A percentile compares a stretch with the other conserved stretches of the same genome.
Evolutionary conservation across 2,113 vertebrate species (phyloP).

Genomic region (Sciurus niger): DNA sequence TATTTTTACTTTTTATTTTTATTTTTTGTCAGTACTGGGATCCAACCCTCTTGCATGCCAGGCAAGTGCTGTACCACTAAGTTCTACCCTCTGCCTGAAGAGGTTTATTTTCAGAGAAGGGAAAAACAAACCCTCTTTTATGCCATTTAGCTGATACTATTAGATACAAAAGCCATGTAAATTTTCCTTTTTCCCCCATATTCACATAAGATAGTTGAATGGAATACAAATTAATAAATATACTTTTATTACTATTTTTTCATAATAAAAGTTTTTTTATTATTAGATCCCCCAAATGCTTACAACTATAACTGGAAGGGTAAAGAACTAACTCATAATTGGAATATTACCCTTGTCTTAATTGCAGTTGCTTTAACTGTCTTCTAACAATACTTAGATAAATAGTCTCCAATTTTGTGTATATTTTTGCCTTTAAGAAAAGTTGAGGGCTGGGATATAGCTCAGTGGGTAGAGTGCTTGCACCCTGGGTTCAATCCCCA

Average conservation of each 20-base stretch:
- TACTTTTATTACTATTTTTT: neutral
- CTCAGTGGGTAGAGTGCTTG: too few species aligned
- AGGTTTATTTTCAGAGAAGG: neutral
- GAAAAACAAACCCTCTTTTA: conserved; percentile 10
- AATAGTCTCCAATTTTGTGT: neutral
- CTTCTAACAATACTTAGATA: neutral
- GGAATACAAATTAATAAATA: conserved; percentile 44
- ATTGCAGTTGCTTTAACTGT: neutral
- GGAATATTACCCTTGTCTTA: conserved; percentile 9
- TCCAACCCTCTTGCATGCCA: neutral
- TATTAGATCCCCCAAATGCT: neutral
- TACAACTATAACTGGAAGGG: neutral
- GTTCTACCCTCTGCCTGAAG: too few species aligned
- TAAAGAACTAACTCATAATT: conserved; percentile 52
- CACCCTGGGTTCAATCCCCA: too few species aligned
- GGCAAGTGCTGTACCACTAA: neutral
- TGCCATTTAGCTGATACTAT: conserved; percentile 29
- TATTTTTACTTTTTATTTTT: neutral
- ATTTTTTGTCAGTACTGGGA: neutral
- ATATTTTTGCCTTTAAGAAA: neutral
- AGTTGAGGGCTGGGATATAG: neutral
- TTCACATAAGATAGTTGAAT: conserved; percentile 19
- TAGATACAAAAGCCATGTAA: neutral
- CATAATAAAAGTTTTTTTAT: conserved; percentile 28
- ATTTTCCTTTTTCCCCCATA: neutral